Evolutionary conservation across 2,888 invertebrate species (phyloP).

Genomic region (Cistogaster globosa): DNA sequence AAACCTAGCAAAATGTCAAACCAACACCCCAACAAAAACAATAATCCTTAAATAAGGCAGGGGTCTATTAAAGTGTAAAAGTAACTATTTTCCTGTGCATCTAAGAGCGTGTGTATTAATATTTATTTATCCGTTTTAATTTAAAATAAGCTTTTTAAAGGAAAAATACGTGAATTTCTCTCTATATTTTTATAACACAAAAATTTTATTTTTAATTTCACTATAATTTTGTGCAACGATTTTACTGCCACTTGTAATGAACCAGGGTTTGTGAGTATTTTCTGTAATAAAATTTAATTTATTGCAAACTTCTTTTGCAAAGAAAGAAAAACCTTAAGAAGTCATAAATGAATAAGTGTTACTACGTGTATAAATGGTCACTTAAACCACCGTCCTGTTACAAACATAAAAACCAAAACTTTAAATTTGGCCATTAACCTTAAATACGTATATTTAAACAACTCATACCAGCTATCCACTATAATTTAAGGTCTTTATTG

Average conservation of each 20-base stretch:
- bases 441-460: conserved; percentile 15
- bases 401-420: conserved; percentile 13
- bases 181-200: background rate
- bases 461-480: background rate
- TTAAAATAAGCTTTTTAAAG: background rate
- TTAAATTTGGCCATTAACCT: conserved; percentile 21
- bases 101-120: no score
- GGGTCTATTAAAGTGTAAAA: background rate
- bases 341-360: background rate
- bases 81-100: background rate
- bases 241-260: conserved; percentile 1
- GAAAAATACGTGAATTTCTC: background rate
- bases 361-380: background rate
- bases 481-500: conserved; percentile 2
- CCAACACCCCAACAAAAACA: background rate
- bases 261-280: background rate
- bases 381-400: conserved; percentile 57
- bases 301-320: background rate
- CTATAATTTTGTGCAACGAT: background rate
- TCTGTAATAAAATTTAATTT: conserved; percentile 7
- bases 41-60: conserved; percentile 1
- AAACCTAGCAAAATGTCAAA: background rate
- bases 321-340: background rate
- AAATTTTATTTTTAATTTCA: background rate
- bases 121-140: background rate